Percentiles rank a stretch among this genome's conserved stretches.
Conservation (phyloP, 2,113 vertebrate genomes). For the Amphiprion ocellaris region DNA sequence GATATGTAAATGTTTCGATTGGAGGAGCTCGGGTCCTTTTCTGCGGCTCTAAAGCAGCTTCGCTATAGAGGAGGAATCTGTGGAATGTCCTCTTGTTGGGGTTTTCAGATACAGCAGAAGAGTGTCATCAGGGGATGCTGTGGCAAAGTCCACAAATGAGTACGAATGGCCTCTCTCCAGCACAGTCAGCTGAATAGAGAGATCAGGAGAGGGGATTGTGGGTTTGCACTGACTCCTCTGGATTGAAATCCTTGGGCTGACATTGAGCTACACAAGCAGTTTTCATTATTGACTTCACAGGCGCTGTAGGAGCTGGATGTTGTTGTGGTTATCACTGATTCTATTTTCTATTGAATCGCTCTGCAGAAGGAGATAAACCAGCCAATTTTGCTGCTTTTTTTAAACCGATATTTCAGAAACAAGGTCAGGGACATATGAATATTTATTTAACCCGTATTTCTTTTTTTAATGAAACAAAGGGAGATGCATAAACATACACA, state of each 20-base stretch:
- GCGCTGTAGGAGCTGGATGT: conserved; percentile 1
- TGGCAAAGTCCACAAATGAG: conserved; percentile 50
- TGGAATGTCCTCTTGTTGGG: conserved; percentile 64
- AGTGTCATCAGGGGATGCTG: conserved; percentile 49
- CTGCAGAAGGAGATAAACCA: conserved; percentile 25
- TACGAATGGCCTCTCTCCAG: conserved; percentile 48
- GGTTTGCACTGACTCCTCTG: conserved; percentile 45
- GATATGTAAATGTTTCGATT: conserved; percentile 80
- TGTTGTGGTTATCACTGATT: conserved; percentile 35
- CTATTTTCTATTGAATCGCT: conserved; percentile 19
- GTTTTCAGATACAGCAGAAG: conserved; percentile 55
- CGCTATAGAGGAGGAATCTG: conserved; percentile 64
- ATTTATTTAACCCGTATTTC: conserved; percentile 20
- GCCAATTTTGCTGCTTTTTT: background rate
- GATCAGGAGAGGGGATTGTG: conserved; percentile 36
- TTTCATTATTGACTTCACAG: conserved; percentile 58
- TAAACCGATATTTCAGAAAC: conserved; percentile 20
- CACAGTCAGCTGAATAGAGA: conserved; percentile 55
- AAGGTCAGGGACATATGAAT: conserved; percentile 23
- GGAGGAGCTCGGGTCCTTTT: conserved; percentile 60
- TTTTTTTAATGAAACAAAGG: conserved; percentile 11
- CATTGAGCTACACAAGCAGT: conserved; percentile 70
- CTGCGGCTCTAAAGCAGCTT: conserved; percentile 52
- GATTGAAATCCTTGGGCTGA: conserved; percentile 67
- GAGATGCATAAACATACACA: background rate